Conservation (phyloP, 2,888 invertebrate species). For the Synergus japonicus region DNA sequence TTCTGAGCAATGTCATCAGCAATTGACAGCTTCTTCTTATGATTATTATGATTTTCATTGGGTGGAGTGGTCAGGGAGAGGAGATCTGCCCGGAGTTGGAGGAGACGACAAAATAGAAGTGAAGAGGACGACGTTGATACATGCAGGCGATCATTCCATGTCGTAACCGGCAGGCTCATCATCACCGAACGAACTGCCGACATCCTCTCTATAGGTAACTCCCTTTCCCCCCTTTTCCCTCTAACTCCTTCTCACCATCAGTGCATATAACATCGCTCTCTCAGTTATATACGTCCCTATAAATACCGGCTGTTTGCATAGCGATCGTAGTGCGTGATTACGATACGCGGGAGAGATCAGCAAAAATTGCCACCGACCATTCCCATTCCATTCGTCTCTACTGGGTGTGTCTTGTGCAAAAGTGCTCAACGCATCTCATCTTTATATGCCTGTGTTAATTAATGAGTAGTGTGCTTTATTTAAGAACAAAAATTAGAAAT, state of each 20-base stretch:
- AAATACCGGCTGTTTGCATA: conserved; percentile 55
- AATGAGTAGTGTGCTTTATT: too few relatives aligned
- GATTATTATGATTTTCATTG: too few relatives aligned
- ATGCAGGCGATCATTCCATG: conserved; percentile 61
- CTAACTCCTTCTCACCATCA: not conserved
- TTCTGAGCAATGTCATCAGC: too few relatives aligned
- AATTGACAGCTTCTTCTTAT: too few relatives aligned
- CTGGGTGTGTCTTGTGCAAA: not conserved
- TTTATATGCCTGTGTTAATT: too few relatives aligned
- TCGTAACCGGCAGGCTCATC: conserved; percentile 50
- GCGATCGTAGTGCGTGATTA: conserved; percentile 41
- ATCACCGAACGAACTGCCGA: conserved; percentile 56
- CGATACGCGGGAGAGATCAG: conserved; percentile 1
- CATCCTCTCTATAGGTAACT: conserved; percentile 44
- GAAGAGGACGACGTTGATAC: conserved; percentile 58
- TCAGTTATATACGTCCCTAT: conserved; percentile 58
- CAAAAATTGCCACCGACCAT: conserved; percentile 4
- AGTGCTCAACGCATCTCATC: too few relatives aligned
- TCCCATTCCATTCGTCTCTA: not conserved
- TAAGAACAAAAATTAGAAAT: too few relatives aligned
- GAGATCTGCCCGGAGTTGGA: not conserved
- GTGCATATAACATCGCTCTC: conserved; percentile 40
- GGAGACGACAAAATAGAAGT: conserved; percentile 51
- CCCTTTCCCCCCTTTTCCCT: not conserved
- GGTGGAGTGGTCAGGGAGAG: too few relatives aligned